These are phyloP conservation scores for Palythoa grandis DNA, from an alignment of 92 coral and sea anemone genomes.

Conservation along the genomic window DNA sequence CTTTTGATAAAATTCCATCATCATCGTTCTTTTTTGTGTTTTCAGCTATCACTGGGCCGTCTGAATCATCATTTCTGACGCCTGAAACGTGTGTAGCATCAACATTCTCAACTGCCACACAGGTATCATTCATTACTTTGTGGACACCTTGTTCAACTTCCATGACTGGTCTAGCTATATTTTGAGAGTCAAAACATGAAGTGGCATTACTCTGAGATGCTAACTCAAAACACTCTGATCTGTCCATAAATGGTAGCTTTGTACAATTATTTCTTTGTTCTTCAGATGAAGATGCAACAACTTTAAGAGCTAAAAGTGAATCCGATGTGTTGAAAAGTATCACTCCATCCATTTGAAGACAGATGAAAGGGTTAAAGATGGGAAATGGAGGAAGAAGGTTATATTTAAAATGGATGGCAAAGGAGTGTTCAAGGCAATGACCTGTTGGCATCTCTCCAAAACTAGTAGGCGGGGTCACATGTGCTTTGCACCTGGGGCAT, in stretches of 20 bases:
- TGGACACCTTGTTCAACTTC: not conserved
- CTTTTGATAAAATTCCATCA: not conserved
- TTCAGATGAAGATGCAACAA: conserved; percentile 29
- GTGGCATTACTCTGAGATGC: not conserved
- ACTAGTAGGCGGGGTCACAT: not conserved
- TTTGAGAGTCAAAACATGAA: not conserved
- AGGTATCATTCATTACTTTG: not conserved
- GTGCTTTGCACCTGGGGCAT: conserved; percentile 53
- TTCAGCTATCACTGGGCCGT: not conserved
- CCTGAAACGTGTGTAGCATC: not conserved
- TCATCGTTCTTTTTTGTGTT: not conserved
- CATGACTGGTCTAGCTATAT: not conserved
- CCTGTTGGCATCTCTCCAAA: conserved; percentile 16
- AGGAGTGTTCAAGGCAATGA: conserved; percentile 68
- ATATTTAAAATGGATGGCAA: conserved; percentile 76
- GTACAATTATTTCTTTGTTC: not conserved
- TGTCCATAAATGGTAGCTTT: not conserved
- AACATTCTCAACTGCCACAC: not conserved
- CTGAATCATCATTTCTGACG: not conserved
- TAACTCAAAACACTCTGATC: not conserved
- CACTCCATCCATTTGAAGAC: conserved; percentile 69
- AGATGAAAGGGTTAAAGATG: conserved; percentile 65
- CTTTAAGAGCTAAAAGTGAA: conserved; percentile 72
- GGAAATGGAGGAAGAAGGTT: conserved; percentile 89
- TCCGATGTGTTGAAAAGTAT: conserved; percentile 86